phyloP scores from a whole-genome alignment of 2,797 vertebrate genomes.

The Argya squamiceps region DNA sequence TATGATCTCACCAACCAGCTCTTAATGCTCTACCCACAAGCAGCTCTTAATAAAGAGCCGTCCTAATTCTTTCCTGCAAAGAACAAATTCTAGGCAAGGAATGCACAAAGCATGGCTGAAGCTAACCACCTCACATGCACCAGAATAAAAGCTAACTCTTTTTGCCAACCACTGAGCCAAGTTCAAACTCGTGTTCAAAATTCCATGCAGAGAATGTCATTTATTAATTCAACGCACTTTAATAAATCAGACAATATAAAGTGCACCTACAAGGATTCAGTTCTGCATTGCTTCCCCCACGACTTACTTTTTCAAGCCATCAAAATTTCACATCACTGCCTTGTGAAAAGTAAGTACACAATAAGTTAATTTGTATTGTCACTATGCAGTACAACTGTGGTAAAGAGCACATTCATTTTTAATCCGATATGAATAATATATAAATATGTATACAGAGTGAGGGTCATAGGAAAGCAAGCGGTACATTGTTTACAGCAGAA shows the following conservation, averaged over 20 bases:
- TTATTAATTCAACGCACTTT: slow-evolving; percentile 48
- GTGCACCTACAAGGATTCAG: slow-evolving; percentile 29
- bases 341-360: slow-evolving; percentile 84
- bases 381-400: slow-evolving; percentile 77
- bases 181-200: neutral
- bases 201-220: neutral
- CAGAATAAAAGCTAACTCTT: neutral
- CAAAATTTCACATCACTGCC: slow-evolving; percentile 79
- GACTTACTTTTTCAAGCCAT: slow-evolving; percentile 73
- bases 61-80: neutral
- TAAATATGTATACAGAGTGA: slow-evolving; percentile 81
- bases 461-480: slow-evolving; percentile 77
- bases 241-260: slow-evolving; percentile 48
- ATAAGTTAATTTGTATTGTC: slow-evolving; percentile 85
- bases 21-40: neutral
- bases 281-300: neutral
- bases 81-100: neutral
- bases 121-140: neutral
- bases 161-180: neutral
- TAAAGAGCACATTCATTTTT: slow-evolving; percentile 85
- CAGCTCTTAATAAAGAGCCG: neutral
- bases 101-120: neutral
- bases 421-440: slow-evolving; percentile 86
- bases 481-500: slow-evolving; percentile 76
- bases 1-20: neutral